These are phyloP conservation scores for Synaphobranchus kaupii DNA, from an alignment of 2,797 vertebrate species.

Conservation along the genomic window DNA sequence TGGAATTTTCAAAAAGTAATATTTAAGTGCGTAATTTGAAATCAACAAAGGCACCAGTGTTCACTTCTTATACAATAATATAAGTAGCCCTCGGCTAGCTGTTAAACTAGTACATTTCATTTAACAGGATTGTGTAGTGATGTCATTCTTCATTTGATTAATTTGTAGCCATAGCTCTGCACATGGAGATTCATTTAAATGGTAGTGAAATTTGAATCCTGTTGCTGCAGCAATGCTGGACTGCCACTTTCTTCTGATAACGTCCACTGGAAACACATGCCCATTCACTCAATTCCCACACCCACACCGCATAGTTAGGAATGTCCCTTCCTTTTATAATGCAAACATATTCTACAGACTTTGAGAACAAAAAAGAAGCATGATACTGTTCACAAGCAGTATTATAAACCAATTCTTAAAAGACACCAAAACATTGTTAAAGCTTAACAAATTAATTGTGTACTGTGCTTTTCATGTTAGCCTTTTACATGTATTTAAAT, in stretches of 20 bases:
- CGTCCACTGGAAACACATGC: slow-evolving; percentile 5
- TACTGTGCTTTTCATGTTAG: background rate
- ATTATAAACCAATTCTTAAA: background rate
- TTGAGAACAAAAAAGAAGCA: background rate
- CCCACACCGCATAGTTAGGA: background rate
- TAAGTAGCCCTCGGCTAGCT: background rate
- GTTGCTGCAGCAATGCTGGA: slow-evolving; percentile 4
- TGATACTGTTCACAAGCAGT: background rate
- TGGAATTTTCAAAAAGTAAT: background rate
- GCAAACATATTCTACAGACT: background rate
- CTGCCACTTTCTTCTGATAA: background rate
- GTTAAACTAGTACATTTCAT: background rate
- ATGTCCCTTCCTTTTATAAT: slow-evolving; percentile 8
- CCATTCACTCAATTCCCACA: slow-evolving; percentile 21
- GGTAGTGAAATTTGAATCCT: slow-evolving; percentile 6
- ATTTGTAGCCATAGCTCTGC: background rate
- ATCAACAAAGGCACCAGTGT: slow-evolving; percentile 9
- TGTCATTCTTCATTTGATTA: background rate
- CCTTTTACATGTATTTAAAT: background rate
- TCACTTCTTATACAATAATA: background rate
- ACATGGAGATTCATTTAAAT: background rate
- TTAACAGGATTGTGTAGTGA: background rate
- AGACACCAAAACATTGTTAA: background rate
- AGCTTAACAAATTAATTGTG: background rate
- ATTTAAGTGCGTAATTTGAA: background rate